Base-by-base conservation (phyloP, 2,888 invertebrate genomes). In the Drosophila melanosoma region DNA sequence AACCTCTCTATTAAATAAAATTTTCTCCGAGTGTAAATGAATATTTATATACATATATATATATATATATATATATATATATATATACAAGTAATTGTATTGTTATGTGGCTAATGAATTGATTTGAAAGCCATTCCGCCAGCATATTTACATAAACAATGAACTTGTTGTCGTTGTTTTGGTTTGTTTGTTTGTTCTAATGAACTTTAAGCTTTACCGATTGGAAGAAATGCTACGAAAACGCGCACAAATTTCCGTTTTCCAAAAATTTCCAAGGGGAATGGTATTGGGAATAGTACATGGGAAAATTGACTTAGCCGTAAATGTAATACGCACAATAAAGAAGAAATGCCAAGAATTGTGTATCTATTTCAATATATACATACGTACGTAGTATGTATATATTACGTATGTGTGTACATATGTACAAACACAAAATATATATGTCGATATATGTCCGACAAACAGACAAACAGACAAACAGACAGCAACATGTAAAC, bases 241-340 rank as follows among this genome's bases (percentile, higher is more conserved):
- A 62, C 32, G 59, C n/a, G 62, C 20, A 61, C 36, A 42, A 35
- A 36, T 40, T 38, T n/a, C 36, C 48, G 20, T 40, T 54, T 49
- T 51, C 35, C 52, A 33, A 54, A 35, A 29, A 45, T 26, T 57
- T 69, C 58, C 58, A 48, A 67, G 70, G 58, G 54, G 36, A 53
- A 17, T 35, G 33, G 15, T 17, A 59, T 60, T 45, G 54, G 23
- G 29, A 23, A 75, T 7, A 45, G 57, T 54, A 53, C 23, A 54
- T 26, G n/a, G 61, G 59, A 74, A 85, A 84, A 84, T 84, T 86
- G 74, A 84, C 86, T 84, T 88, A 86, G 71, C 83, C 74, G 69
- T 76, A 66, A 81, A 76, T 75, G 83, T 83, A 84, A 83, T 62
- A 75, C 74, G 57, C 78, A 61, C 62, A 57, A 42, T 36, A 33